Evolutionary conservation across 2,113 vertebrate genomes (phyloP), one percentile per base, ranked within the genome.

Genomic region (Opisthocomus hoazin): DNA sequence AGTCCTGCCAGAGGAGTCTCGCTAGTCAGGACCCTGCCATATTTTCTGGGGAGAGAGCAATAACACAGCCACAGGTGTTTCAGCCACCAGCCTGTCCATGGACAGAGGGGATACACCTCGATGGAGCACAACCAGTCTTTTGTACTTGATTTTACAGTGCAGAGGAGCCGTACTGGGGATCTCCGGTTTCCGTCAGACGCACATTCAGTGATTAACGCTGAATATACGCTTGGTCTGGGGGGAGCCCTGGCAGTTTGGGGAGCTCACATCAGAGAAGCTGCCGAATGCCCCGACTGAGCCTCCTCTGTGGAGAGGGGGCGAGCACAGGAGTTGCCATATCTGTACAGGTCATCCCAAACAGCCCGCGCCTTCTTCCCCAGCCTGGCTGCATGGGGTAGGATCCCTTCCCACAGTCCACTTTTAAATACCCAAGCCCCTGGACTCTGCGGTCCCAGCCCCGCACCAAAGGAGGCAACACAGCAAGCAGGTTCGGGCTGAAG

Each of bases 211-310:
- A n/a, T 30, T 37, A 51, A 21, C 0, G 1, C n/a, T 13, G 41
- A 23, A 18, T 19, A 11, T 11, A 9, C 2, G 34, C 34, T 12
- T 32, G 21, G 36, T 18, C 7, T 5, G 11, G 22, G 17, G 27
- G 54, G 11, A 48, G 39, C 26, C 36, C 32, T 32, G 11, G 26
- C 23, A 37, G 4, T 20, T 46, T 21, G 20, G 34, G 26, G 50
- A 50, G 50, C 19, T 76, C 48, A 16, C 1, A 0, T 37, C 27
- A 51, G 43, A 36, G 43, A 19, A 32, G 57, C 10, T n/a, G 24
- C 37, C 1, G 2, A 39, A 65, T 22, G 37, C 37, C 56, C 5
- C 0, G 2, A 4, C 8, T 22, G 30, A 37, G n/a, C 15, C 1
- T 9, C 36, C 37, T 11, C 32, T 43, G 39, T 15, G 48, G 36